Evolutionary conservation across 2,888 invertebrate species (phyloP).

Genomic region (Lepidochrysops patricia): DNA sequence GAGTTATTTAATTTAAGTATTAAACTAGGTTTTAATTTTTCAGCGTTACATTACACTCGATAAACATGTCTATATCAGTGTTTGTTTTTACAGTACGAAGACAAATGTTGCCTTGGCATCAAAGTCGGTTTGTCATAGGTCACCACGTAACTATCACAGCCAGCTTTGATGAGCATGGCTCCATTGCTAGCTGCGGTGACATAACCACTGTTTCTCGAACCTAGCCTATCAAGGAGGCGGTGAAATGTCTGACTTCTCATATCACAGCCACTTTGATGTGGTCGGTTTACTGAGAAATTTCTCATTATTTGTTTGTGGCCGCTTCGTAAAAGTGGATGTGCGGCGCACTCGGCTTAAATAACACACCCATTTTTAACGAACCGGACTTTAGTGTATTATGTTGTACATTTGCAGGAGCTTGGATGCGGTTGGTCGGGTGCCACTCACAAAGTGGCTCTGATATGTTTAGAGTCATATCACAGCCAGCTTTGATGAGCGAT

Average conservation of each 20-base stretch:
- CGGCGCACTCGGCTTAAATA: constrained; percentile 70
- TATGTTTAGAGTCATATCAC: constrained; percentile 87
- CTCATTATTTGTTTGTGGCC: constrained; percentile 41
- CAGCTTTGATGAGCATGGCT: constrained; percentile 95
- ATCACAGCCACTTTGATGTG: constrained; percentile 99
- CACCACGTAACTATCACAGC: constrained; percentile 87
- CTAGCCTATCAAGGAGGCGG: constrained; percentile 90
- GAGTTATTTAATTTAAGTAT: no score
- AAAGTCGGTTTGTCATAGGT: constrained; percentile 90
- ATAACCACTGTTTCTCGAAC: constrained; percentile 55
- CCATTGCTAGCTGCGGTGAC: constrained; percentile 40
- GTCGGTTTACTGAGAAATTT: constrained; percentile 73
- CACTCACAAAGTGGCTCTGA: constrained; percentile 94
- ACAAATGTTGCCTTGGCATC: constrained; percentile 77
- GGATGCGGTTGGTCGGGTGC: constrained; percentile 40
- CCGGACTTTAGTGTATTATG: constrained; percentile 78
- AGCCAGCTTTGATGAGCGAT: constrained; percentile 98
- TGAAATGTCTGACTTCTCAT: constrained; percentile 82
- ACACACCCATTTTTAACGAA: constrained; percentile 98
- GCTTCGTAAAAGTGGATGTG: constrained; percentile 80
- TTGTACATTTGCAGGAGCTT: no score
- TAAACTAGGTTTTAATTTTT: no score
- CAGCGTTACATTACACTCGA: no score
- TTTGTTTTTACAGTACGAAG: constrained; percentile 15
- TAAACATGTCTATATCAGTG: not conserved